phyloP scores from a whole-genome alignment of 2,888 invertebrate species.

The Coelinius sp. region DNA sequence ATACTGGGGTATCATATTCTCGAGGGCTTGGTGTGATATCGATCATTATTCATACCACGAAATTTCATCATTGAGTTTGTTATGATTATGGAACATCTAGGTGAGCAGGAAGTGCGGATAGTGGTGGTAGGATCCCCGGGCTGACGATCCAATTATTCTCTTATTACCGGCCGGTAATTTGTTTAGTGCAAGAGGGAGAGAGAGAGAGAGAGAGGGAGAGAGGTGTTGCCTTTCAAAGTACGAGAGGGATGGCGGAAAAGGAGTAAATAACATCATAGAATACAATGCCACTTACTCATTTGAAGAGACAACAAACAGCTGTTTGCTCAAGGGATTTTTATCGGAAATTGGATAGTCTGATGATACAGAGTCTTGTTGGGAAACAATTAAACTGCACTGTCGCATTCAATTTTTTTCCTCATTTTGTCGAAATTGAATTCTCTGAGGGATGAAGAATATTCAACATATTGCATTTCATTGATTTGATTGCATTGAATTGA shows the following conservation, averaged over 20 bases:
- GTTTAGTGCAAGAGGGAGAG: slow-evolving; percentile 3
- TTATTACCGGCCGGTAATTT: slow-evolving; percentile 22
- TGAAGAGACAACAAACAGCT: neutral
- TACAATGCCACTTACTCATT: slow-evolving; percentile 14
- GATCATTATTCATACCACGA: slow-evolving; percentile 9
- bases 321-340: neutral
- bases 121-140: neutral
- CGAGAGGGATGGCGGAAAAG: neutral
- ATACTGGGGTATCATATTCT: neutral
- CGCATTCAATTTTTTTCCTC: neutral
- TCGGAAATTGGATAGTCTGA: neutral
- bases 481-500: neutral
- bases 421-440: neutral
- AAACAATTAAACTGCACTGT: neutral
- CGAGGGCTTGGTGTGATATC: neutral
- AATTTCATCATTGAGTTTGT: slow-evolving; percentile 25
- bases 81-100: neutral
- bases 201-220: neutral
- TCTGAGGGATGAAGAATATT: neutral
- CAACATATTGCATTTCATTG: neutral
- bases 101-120: neutral
- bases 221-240: slow-evolving; percentile 10
- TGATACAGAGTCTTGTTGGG: neutral
- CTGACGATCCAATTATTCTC: slow-evolving; percentile 21
- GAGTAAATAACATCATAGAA: neutral